These are phyloP conservation scores for Dynastes grantii DNA, from an alignment of 2,888 invertebrate species.

Conservation along the genomic window DNA sequence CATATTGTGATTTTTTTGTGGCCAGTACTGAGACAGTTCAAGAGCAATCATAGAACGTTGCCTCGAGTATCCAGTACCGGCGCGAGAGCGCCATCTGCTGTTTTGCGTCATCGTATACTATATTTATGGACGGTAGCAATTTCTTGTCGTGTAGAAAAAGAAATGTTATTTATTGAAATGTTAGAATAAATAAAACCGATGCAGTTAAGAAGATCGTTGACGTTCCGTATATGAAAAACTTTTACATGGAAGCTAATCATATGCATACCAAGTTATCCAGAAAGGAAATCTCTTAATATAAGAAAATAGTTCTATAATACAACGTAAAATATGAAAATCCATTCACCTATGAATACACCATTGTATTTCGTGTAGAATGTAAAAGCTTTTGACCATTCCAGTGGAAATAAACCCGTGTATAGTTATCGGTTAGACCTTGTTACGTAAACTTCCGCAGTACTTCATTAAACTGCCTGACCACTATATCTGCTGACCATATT, in stretches of 20 bases:
- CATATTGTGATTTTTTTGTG: conserved; percentile 45
- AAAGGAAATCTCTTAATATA: too few species aligned
- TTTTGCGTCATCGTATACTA: conserved; percentile 40
- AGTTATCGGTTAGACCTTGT: conserved; percentile 45
- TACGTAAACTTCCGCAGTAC: conserved; percentile 45
- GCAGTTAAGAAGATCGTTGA: not conserved
- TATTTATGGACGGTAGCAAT: conserved; percentile 11
- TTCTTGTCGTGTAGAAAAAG: not conserved
- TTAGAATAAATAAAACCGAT: not conserved
- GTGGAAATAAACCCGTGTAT: conserved; percentile 38
- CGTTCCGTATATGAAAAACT: too few species aligned
- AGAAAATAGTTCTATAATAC: not conserved
- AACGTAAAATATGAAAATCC: not conserved
- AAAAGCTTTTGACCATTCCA: conserved; percentile 39
- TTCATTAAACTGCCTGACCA: conserved; percentile 48
- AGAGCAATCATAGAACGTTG: conserved; percentile 40
- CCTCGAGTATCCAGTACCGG: conserved; percentile 36
- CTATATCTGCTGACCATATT: conserved; percentile 48
- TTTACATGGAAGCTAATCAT: too few species aligned
- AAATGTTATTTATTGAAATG: not conserved
- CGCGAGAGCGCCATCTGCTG: conserved; percentile 35
- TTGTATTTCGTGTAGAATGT: not conserved
- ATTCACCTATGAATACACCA: conserved; percentile 6
- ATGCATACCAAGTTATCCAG: too few species aligned
- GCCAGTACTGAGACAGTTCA: conserved; percentile 40